phyloP scores from a whole-genome alignment of 37 sponge, comb jelly and placozoan genomes.

The Bolinopsis microptera region DNA sequence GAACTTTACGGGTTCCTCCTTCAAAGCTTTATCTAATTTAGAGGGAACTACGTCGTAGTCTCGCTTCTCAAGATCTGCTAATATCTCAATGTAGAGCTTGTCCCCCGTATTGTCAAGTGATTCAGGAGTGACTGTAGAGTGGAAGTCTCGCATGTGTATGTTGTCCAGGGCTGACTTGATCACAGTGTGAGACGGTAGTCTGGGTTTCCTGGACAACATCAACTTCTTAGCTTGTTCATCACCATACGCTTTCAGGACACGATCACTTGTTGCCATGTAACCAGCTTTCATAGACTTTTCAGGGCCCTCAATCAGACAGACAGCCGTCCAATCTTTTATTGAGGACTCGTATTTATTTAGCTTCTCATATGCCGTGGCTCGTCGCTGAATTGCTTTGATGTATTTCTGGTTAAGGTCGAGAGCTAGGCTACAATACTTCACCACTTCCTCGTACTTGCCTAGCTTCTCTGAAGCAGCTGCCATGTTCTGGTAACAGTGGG shows the following conservation, averaged over 20 bases:
- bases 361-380: conserved; percentile 30
- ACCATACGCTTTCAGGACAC: conserved; percentile 21
- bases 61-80: background rate
- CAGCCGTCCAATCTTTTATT: conserved; percentile 62
- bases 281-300: conserved; percentile 57
- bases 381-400: conserved; percentile 28
- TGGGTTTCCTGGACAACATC: background rate
- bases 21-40: background rate
- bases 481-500: conserved; percentile 52
- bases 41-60: background rate
- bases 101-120: conserved; percentile 7
- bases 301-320: conserved; percentile 57
- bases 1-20: conserved; percentile 11
- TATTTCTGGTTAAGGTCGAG: conserved; percentile 49
- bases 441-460: conserved; percentile 13
- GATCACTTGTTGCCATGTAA: conserved; percentile 63
- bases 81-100: background rate
- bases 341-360: conserved; percentile 18
- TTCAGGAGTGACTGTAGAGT: background rate
- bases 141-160: conserved; percentile 64
- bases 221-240: conserved; percentile 38
- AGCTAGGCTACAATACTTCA: conserved; percentile 29
- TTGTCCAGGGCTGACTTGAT: conserved; percentile 33
- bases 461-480: conserved; percentile 51
- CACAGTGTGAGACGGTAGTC: conserved; percentile 38